These are phyloP conservation scores for Scolopax mira DNA, from an alignment of 2,113 vertebrate species.

Conservation along the genomic window DNA sequence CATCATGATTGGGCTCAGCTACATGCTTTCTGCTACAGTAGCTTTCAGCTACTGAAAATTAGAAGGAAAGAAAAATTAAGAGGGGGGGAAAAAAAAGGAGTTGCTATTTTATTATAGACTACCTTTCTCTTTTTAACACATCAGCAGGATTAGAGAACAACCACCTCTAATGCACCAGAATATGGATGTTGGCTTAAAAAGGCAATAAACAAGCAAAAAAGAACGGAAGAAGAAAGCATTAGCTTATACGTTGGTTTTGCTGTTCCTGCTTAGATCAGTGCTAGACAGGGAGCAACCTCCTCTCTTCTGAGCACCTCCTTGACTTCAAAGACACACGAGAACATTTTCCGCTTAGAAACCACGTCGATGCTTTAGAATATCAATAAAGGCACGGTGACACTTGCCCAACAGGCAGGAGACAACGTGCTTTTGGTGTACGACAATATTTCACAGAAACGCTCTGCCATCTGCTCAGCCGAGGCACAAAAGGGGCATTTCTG, in stretches of 20 bases:
- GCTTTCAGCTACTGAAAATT: background rate
- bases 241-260: background rate
- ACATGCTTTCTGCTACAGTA: background rate
- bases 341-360: background rate
- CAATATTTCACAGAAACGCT: background rate
- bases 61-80: constrained; percentile 5
- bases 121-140: constrained; percentile 5
- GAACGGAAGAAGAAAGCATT: background rate
- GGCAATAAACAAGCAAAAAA: background rate
- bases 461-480: background rate
- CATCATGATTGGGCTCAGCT: background rate
- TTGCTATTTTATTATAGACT: background rate
- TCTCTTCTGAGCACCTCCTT: background rate
- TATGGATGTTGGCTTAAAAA: background rate
- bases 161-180: background rate
- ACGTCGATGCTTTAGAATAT: background rate
- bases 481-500: background rate
- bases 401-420: background rate
- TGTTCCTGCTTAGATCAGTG: background rate
- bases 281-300: background rate
- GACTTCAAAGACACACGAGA: background rate
- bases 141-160: constrained; percentile 41
- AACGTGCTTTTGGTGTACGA: background rate
- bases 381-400: background rate
- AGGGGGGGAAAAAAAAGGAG: background rate